Conservation (phyloP, 2,113 vertebrate species). For the Gracilinanus agilis region DNA sequence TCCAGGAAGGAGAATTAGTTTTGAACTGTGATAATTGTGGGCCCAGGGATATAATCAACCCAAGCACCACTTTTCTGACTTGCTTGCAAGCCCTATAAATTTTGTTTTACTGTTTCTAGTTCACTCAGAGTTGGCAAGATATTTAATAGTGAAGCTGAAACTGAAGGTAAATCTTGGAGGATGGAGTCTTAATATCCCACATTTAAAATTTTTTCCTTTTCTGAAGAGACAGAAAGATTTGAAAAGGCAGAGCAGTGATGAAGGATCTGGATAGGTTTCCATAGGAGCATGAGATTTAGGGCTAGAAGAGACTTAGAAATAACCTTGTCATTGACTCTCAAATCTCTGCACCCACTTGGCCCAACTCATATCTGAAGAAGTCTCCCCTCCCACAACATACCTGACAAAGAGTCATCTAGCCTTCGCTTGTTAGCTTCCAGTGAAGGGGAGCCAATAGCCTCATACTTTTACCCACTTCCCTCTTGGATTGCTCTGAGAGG, state of each 20-base stretch:
- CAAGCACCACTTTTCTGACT: constrained; percentile 75
- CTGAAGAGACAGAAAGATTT: neutral
- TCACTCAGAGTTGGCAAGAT: constrained; percentile 71
- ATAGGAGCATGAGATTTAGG: too few relatives aligned
- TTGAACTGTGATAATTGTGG: constrained; percentile 79
- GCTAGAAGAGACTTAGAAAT: too few relatives aligned
- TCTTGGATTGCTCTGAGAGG: neutral
- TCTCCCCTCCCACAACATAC: neutral
- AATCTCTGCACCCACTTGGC: neutral
- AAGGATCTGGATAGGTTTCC: too few relatives aligned
- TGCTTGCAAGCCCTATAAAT: constrained; percentile 64
- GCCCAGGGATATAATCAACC: constrained; percentile 78
- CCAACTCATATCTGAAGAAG: neutral
- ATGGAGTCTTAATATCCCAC: neutral
- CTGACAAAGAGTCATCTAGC: neutral
- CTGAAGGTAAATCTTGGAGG: constrained; percentile 45
- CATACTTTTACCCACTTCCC: neutral
- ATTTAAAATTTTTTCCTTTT: constrained; percentile 2
- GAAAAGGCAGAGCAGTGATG: neutral
- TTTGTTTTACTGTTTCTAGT: constrained; percentile 69
- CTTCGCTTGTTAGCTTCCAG: neutral
- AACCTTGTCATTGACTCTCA: neutral
- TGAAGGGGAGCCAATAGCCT: neutral
- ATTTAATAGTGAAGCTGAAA: constrained; percentile 65
- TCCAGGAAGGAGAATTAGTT: constrained; percentile 80